Percentiles rank a stretch among this genome's conserved stretches.
Evolutionary conservation across 2,797 vertebrate genomes (phyloP).

Genomic region (Vultur gryphus): DNA sequence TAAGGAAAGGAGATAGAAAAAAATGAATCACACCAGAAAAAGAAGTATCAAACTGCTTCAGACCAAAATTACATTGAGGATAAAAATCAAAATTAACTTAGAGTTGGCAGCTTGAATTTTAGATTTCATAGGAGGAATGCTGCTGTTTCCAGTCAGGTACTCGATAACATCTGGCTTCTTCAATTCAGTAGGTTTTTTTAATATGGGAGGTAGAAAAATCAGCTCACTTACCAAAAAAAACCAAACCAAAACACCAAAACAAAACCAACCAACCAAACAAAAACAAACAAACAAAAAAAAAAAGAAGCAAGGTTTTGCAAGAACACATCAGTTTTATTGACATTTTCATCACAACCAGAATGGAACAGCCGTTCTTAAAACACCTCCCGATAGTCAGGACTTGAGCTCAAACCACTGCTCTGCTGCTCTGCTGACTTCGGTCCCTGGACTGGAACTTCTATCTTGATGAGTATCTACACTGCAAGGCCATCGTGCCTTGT

Average conservation of each 20-base stretch:
- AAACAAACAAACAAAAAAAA: not conserved
- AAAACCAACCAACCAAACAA: not conserved
- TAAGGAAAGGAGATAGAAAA: not conserved
- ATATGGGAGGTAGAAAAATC: not conserved
- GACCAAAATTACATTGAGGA: not conserved
- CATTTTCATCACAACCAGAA: not conserved
- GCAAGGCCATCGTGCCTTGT: not conserved
- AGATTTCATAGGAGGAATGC: not conserved
- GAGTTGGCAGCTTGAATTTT: not conserved
- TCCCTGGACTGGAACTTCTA: not conserved
- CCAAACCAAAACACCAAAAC: too few species aligned
- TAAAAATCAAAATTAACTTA: not conserved
- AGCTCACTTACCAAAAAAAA: not conserved
- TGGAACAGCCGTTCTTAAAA: not conserved
- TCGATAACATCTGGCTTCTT: not conserved
- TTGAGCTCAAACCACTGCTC: not conserved
- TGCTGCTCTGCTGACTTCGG: not conserved
- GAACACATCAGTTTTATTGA: not conserved
- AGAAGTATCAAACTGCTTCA: not conserved
- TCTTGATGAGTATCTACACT: not conserved
- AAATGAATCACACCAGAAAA: not conserved
- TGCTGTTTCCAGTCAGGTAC: not conserved
- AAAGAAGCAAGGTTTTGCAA: not conserved
- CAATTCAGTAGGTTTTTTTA: not conserved
- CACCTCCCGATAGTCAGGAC: not conserved